A percentile compares a stretch with the other conserved stretches of the same genome.
phyloP scores from a whole-genome alignment of 2,113 vertebrate genomes.

The Menidia beryllina region DNA sequence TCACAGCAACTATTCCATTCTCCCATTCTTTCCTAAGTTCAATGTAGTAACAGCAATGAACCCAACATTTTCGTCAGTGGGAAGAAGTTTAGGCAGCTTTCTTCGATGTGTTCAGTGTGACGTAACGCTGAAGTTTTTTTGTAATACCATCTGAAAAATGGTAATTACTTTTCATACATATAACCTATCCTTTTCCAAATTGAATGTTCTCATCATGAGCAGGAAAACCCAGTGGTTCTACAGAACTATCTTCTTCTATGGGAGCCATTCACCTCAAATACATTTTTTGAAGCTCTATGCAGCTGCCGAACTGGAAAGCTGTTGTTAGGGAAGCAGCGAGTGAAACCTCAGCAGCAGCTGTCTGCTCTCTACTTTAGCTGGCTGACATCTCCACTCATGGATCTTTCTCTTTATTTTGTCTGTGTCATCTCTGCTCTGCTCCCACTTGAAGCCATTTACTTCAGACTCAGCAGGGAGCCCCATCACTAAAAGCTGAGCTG shows the following conservation, averaged over 20 bases:
- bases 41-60: too few species aligned
- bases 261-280: neutral
- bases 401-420: neutral
- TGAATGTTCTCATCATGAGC: neutral
- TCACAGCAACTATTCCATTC: too few species aligned
- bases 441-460: constrained; percentile 14
- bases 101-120: neutral
- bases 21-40: too few species aligned
- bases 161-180: neutral
- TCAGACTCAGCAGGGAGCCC: constrained; percentile 41
- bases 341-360: neutral
- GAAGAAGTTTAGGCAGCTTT: neutral
- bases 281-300: neutral
- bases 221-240: neutral
- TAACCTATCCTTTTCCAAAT: neutral
- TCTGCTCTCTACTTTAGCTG: neutral
- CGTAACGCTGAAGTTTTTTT: neutral
- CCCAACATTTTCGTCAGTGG: too few species aligned
- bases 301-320: neutral
- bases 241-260: neutral
- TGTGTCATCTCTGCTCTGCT: constrained; percentile 5
- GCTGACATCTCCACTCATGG: neutral
- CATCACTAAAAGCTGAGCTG: constrained; percentile 26
- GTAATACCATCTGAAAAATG: neutral
- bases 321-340: neutral